Conservation (phyloP, 2,113 vertebrate genomes). For the Cromileptes altivelis region DNA sequence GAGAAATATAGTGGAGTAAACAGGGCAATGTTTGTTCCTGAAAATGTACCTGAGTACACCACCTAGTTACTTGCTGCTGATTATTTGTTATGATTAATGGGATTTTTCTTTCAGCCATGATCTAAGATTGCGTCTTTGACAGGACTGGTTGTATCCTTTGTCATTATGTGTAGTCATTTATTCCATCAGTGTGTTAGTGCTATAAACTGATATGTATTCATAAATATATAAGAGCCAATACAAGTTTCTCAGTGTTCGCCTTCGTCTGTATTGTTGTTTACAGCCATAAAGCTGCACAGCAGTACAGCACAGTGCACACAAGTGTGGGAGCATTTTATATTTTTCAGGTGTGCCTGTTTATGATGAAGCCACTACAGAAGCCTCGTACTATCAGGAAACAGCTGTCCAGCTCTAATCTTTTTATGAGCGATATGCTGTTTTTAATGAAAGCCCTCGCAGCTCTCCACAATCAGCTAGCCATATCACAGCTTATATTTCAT, state of each 20-base stretch:
- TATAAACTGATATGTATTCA: not conserved
- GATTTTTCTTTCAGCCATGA: too few relatives aligned
- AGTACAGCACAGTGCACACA: constrained; percentile 27
- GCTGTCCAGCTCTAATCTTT: constrained; percentile 88
- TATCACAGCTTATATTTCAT: constrained; percentile 89
- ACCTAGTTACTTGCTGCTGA: not conserved
- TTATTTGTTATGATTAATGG: not conserved
- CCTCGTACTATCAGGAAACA: constrained; percentile 81
- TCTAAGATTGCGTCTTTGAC: not conserved
- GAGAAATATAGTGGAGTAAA: not conserved
- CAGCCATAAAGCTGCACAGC: constrained; percentile 21
- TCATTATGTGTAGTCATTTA: constrained; percentile 5
- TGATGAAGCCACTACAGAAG: constrained; percentile 83
- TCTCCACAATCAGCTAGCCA: constrained; percentile 85
- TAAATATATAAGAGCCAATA: not conserved
- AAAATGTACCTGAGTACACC: not conserved
- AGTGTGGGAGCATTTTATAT: constrained; percentile 57
- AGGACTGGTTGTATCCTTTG: not conserved
- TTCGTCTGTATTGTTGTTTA: constrained; percentile 18
- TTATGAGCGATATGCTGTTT: constrained; percentile 88
- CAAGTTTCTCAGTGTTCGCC: not conserved
- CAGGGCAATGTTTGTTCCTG: not conserved
- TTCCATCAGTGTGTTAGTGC: not conserved
- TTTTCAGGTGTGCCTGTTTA: constrained; percentile 74
- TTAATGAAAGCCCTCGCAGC: constrained; percentile 89